Evolutionary conservation across 2,113 vertebrate genomes (phyloP).

Genomic region (Malaclemys terrapin): DNA sequence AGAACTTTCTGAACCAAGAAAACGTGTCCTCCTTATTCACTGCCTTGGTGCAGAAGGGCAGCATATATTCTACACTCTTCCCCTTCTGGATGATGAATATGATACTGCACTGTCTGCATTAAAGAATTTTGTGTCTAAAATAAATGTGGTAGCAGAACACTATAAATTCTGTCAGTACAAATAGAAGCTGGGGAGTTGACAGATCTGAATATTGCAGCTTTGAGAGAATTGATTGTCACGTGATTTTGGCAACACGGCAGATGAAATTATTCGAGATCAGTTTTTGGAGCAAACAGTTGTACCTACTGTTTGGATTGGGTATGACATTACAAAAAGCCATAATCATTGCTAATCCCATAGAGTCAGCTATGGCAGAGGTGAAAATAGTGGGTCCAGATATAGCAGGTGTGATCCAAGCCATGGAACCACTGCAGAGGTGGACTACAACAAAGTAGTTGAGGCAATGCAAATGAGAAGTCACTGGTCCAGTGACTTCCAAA

Average conservation of each 20-base stretch:
- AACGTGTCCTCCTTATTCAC: neutral
- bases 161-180: neutral
- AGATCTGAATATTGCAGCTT: neutral
- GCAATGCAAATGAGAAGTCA: neutral
- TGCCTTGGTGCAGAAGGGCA: neutral
- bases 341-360: neutral
- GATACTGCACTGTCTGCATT: neutral
- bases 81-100: neutral
- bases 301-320: neutral
- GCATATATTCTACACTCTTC: neutral
- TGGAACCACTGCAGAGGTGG: neutral
- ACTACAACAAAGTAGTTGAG: constrained; percentile 19
- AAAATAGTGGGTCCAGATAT: constrained; percentile 32
- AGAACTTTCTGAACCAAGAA: neutral
- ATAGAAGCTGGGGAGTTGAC: neutral
- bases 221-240: neutral
- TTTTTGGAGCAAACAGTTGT: neutral
- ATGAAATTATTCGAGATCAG: neutral
- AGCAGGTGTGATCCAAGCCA: rapidly evolving
- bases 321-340: constrained; percentile 2
- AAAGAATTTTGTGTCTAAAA: neutral
- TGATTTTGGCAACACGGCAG: neutral
- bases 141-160: neutral
- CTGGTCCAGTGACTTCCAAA: neutral
- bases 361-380: neutral